Evolutionary conservation across 2,113 vertebrate species (phyloP).

Genomic region (Proteles cristata): DNA sequence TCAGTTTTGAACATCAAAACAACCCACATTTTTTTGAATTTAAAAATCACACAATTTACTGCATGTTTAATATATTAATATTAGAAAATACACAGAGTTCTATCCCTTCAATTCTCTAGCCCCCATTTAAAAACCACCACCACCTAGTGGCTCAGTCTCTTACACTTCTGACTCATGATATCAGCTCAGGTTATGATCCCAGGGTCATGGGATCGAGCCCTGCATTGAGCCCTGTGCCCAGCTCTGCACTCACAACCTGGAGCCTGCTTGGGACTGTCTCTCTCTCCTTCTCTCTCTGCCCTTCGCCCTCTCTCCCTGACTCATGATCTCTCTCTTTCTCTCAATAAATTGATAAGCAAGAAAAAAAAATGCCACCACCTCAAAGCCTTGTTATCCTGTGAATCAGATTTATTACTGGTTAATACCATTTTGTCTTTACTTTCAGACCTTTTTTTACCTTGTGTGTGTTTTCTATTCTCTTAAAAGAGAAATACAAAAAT

Average conservation of each 20-base stretch:
- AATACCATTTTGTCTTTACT: background rate
- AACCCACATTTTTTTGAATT: no score
- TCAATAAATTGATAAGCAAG: no score
- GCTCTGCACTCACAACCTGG: no score
- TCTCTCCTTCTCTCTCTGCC: no score
- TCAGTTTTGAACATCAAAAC: background rate
- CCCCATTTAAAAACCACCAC: background rate
- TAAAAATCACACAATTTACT: background rate
- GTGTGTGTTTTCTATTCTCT: background rate
- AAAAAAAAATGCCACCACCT: background rate
- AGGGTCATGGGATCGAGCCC: no score
- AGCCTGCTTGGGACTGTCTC: no score
- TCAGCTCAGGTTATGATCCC: no score
- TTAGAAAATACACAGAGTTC: background rate
- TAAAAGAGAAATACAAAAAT: background rate
- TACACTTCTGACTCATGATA: no score
- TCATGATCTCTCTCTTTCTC: no score
- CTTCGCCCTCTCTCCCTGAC: no score
- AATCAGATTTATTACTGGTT: background rate
- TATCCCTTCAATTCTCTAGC: background rate
- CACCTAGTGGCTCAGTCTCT: no score
- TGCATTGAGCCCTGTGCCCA: no score
- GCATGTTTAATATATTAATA: background rate
- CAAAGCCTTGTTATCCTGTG: background rate
- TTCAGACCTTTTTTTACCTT: background rate